Evolutionary conservation across 2,888 invertebrate genomes (phyloP), one percentile per base, ranked within the genome.

Genomic region (Drosophila suboccidentalis): DNA sequence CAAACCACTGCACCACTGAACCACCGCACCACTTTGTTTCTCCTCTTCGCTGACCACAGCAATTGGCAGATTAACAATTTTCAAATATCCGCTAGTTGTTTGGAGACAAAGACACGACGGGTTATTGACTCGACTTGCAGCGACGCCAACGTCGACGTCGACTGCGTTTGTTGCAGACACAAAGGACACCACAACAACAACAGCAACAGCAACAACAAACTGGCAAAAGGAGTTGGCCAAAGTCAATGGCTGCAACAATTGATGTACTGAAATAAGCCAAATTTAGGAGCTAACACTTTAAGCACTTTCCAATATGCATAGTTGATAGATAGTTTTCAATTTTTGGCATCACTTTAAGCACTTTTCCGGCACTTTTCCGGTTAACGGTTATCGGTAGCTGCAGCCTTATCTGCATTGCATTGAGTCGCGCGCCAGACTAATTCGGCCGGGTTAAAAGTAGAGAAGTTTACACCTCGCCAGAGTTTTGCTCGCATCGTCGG

Each of bases 401-500:
- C 70, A 55, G 46, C 49, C 39, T 54, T 66, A 62, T 54, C 81
- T 73, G 84, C 81, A 69, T 50, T 67, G 81, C 78, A 66, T 74
- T 74, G 75, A 83, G 84, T 80, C 89, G 87, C 84, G 84, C 73
- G 75, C 71, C 71, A 78, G 78, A 84, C 84, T 84, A 78, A 80
- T 71, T 70, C 73, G 83, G 73, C 75, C 78, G 70, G 73, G 87
- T 43, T 19, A 47, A 63, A 53, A 58, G 47, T 62, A 51, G 46
- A 54, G 66, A 85, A 85, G 76, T 85, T 82, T 57, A 47, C 64
- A 67, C 41, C 67, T 57, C 36, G 49, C n/a, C 57, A 47, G 39
- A 83, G 60, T 73, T 68, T 57, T 65, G 54, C 53, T 53, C 41
- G 22, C 63, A 22, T 53, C 58, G 49, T 55, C 62, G 59, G 62